Percentiles rank a stretch among this genome's conserved stretches.
phyloP scores from a whole-genome alignment of 2,113 vertebrate genomes.

The Willisornis vidua region DNA sequence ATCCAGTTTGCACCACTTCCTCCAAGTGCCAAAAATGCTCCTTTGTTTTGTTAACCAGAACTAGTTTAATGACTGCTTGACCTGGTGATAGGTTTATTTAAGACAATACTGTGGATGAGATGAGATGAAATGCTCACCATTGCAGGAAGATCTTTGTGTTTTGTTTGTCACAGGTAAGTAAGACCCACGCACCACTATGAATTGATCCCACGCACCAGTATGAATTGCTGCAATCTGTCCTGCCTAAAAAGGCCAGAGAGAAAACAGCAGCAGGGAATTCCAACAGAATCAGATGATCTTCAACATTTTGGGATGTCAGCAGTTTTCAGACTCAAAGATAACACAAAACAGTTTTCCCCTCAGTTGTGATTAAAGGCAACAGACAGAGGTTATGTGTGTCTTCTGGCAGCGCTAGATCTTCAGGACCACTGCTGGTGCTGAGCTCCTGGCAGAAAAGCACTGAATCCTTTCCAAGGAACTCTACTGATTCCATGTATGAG shows the following conservation, averaged over 20 bases:
- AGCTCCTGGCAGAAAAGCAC: neutral
- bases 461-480: conserved; percentile 15
- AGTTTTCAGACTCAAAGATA: neutral
- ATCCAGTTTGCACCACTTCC: neutral
- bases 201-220: neutral
- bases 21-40: neutral
- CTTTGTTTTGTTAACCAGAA: neutral
- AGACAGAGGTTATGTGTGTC: neutral
- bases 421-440: neutral
- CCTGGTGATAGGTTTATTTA: neutral
- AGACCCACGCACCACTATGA: neutral
- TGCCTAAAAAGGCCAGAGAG: neutral
- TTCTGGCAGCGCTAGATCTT: neutral
- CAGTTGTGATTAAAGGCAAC: neutral
- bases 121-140: neutral
- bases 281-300: neutral
- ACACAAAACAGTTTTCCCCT: neutral
- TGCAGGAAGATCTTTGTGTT: neutral
- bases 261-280: neutral
- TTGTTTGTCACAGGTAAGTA: neutral
- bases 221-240: neutral
- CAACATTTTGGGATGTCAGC: neutral
- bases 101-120: neutral
- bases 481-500: neutral
- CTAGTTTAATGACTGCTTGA: neutral